Base-by-base conservation (phyloP, 2,888 invertebrate species). In the Candidula unifasciata region DNA sequence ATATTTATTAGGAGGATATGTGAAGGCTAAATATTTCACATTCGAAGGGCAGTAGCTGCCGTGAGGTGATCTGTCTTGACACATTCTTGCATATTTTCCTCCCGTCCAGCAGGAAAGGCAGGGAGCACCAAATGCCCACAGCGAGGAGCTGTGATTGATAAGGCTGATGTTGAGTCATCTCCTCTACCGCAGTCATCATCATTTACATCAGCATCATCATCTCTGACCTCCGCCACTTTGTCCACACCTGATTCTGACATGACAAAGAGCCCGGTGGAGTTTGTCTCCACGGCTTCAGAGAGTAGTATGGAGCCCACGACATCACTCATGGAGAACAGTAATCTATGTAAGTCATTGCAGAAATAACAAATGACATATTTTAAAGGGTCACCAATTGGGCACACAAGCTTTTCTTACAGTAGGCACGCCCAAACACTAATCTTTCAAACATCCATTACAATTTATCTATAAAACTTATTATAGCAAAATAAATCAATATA, bases 251-350 rank as follows among this genome's bases (percentile, higher is more conserved):
- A 64, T n/a, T 80, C 84, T 60, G 79, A 64, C 44, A 35, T 33
- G 18, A 52, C 54, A 0, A 79, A 80, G 24, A 54, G 73, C 10
- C 44, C 84, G 13, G 60, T 77, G 35, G 82, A 66, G 18, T 54
- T 76, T 64, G 76, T 66, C 0, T 44, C 33, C 60, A 57, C 73
- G 1, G 60, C 80, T n/a, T 78, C 78, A 5, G 83, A 83, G 83
- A 83, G 77, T 30, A 66, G 83, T 21, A 35, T 76, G 33, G 84
- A 84, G 74, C 74, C 80, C 21, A 66, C 73, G 21, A 74, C 80
- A 13, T 76, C 84, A 2, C 80, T 84, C 54, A 84, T 84, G 84
- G 84, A 84, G 64, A 84, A 80, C 76, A 84, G 37, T 30, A 84
- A 84, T 66, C 76, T 84, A 24, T 44, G 84, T 84, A 54, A 66